Percentiles rank a stretch among this genome's conserved stretches.
phyloP scores from a whole-genome alignment of 2,113 vertebrate genomes.

The Camelus bactrianus region DNA sequence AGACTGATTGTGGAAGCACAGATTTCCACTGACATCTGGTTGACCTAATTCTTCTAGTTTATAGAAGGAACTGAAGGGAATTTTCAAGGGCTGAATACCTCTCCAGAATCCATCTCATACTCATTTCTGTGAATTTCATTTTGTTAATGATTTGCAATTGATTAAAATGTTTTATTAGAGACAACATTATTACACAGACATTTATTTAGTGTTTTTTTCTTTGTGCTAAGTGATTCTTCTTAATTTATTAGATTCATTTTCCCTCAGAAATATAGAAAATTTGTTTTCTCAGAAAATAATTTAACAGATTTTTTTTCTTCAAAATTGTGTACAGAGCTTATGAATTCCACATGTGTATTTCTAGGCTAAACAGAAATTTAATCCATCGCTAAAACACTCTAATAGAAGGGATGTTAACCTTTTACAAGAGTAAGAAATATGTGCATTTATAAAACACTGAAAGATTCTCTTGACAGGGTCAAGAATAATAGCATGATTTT shows the following conservation, averaged over 20 bases:
- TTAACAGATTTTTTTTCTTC: neutral
- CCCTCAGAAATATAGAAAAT: neutral
- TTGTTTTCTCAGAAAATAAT: neutral
- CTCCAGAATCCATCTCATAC: neutral
- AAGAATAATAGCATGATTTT: neutral
- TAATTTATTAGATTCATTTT: neutral
- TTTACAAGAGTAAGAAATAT: neutral
- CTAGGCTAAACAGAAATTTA: neutral
- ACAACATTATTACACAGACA: neutral
- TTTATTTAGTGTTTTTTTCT: neutral
- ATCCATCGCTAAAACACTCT: neutral
- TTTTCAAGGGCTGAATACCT: neutral
- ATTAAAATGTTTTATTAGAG: neutral
- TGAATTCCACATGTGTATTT: neutral
- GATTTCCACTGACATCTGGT: neutral
- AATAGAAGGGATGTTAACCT: neutral
- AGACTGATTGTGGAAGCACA: neutral
- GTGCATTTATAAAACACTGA: too few species aligned
- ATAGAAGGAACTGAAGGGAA: accelerated
- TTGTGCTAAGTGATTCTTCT: neutral
- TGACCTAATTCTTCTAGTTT: neutral
- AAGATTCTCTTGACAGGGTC: neutral
- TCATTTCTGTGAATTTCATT: neutral
- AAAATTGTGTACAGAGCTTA: neutral
- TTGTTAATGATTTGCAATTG: neutral